These are phyloP conservation scores for Holocentrus rufus DNA, from an alignment of 2,797 vertebrate genomes.

Conservation along the genomic window DNA sequence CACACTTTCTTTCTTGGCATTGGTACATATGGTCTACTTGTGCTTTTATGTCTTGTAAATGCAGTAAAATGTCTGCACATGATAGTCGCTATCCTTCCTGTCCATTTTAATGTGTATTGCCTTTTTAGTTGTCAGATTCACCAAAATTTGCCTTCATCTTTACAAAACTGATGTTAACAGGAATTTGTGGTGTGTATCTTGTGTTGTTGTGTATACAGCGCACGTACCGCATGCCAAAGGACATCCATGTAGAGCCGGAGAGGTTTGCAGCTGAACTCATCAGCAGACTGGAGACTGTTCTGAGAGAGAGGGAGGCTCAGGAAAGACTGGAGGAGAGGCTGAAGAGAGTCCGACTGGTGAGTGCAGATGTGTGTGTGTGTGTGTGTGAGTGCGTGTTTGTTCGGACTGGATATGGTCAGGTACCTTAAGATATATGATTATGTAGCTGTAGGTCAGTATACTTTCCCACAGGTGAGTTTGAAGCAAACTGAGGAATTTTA, in stretches of 20 bases:
- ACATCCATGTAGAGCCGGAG: conserved; percentile 93
- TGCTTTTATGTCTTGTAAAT: too few relatives aligned
- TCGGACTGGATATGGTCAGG: background rate
- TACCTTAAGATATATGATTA: background rate
- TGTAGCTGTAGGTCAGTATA: too few relatives aligned
- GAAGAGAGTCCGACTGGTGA: conserved; percentile 90
- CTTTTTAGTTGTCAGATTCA: too few relatives aligned
- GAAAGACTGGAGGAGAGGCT: conserved; percentile 93
- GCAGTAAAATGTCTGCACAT: too few relatives aligned
- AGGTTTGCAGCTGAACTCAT: conserved; percentile 96
- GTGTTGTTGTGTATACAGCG: conserved; percentile 76
- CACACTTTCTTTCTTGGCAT: too few relatives aligned
- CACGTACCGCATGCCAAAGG: conserved; percentile 95
- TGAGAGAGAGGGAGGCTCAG: conserved; percentile 91
- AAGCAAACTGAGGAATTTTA: too few relatives aligned
- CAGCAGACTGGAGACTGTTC: conserved; percentile 91
- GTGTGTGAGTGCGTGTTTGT: background rate
- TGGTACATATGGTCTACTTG: too few relatives aligned
- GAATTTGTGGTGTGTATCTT: conserved; percentile 9
- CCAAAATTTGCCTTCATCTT: background rate
- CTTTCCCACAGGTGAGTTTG: too few relatives aligned
- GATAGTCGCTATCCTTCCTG: too few relatives aligned
- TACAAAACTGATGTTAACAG: background rate
- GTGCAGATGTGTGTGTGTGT: conserved; percentile 4
- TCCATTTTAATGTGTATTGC: too few relatives aligned